These are phyloP conservation scores for Elmis aenea DNA, from an alignment of 2,888 invertebrate genomes.

Conservation along the genomic window DNA sequence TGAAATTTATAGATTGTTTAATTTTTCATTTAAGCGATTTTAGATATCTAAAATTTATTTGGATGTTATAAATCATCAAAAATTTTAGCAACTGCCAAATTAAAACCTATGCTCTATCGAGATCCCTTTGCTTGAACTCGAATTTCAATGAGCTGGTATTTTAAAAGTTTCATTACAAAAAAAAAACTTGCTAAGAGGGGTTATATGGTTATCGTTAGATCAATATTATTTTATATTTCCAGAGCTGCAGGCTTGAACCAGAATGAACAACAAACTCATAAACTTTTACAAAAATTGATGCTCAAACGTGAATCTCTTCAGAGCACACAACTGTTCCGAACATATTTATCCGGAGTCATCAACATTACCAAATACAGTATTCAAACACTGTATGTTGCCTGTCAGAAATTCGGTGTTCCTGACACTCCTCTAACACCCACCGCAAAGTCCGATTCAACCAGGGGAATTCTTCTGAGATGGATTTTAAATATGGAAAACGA, in stretches of 20 bases:
- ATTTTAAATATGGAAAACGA: constrained; percentile 30
- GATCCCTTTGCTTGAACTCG: no score
- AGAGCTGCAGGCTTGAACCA: constrained; percentile 49
- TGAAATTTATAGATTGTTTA: no score
- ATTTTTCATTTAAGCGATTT: no score
- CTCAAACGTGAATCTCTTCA: constrained; percentile 35
- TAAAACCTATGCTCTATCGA: no score
- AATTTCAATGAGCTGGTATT: no score
- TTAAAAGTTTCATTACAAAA: not conserved
- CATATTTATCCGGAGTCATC: constrained; percentile 43
- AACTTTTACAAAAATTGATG: constrained; percentile 45
- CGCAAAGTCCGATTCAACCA: constrained; percentile 17
- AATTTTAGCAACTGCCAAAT: no score
- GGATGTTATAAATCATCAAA: no score
- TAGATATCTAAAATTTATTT: no score
- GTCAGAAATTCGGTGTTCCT: constrained; percentile 36
- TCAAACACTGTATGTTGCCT: constrained; percentile 40
- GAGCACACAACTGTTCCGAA: constrained; percentile 39
- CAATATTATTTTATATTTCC: constrained; percentile 23
- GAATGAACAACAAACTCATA: constrained; percentile 44
- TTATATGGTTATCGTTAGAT: not conserved
- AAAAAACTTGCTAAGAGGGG: no score
- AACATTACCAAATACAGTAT: constrained; percentile 41
- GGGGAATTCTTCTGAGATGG: constrained; percentile 19
- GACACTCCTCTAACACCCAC: constrained; percentile 14